phyloP scores from a whole-genome alignment of 2,113 vertebrate species.

The Corvus cornix region DNA sequence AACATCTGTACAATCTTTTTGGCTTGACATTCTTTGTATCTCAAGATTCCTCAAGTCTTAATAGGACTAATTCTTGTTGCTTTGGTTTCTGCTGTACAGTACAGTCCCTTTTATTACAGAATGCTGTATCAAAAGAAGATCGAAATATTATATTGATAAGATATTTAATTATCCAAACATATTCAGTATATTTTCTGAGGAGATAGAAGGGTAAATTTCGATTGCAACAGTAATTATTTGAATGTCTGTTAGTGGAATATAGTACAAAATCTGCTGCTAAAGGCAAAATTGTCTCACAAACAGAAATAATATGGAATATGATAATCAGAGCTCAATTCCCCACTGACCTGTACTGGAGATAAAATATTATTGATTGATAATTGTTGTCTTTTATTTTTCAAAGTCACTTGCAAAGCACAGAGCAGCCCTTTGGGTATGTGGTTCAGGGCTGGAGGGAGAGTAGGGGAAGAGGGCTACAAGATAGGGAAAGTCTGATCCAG shows the following conservation, averaged over 20 bases:
- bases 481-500: background rate
- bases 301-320: background rate
- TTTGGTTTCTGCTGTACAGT: background rate
- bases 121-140: background rate
- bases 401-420: slow-evolving; percentile 59
- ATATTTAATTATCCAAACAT: background rate
- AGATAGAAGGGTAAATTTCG: background rate
- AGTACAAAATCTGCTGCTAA: background rate
- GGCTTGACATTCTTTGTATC: background rate
- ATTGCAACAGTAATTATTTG: background rate
- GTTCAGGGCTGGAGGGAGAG: background rate
- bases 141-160: background rate
- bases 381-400: slow-evolving; percentile 29
- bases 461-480: background rate
- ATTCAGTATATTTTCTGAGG: background rate
- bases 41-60: background rate
- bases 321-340: background rate
- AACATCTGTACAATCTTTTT: background rate
- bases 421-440: background rate
- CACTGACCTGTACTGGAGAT: background rate
- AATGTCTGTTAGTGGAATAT: background rate
- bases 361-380: background rate
- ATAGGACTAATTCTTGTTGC: background rate
- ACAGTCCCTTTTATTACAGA: background rate
- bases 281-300: background rate